Evolutionary conservation across 2,797 vertebrate genomes (phyloP), one percentile per base, ranked within the genome.

Genomic region (Alosa sapidissima): DNA sequence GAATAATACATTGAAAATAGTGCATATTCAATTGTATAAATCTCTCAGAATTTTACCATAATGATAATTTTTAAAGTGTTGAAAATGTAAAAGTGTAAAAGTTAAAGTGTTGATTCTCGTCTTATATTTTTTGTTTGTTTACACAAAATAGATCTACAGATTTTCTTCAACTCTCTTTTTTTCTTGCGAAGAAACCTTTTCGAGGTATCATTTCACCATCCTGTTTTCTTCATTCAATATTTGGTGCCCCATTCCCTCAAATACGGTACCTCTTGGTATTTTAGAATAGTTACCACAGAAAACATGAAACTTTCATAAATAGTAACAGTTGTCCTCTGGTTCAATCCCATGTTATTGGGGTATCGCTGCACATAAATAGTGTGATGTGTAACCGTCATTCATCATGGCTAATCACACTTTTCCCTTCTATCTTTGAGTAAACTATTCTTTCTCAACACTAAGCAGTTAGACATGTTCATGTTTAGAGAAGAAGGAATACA

Each of bases 391-490:
- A 6, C 36, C 33, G 8, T 75, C 68, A 45, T 75, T 78, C 41
- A 78, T 47, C 72, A 78, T 78, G 1, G 16, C 41, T 62, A 78
- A 45, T 78, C 14, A 36, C 41, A 16, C 4, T 19, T 75, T 36
- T 68, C 33, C 62, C 28, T 5, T 36, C 68, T 47, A 10, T 78
- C 14, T 78, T 78, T 45, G 72, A 21, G 6, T 2, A 78, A 9
- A 47, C 36, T 8, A 47, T 47, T 19, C 72, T 47, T 78, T 47
- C 36, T 78, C 41, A 6, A 78, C 41, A 47, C 72, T 21, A 3
- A 75, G 68, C 68, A 75, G 68, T 7, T 36, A 41, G 36, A 16
- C 72, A 78, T 47, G 16, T 78, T 78, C 72, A 78, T 78, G 72
- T 78, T 78, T 78, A 75, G 16, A 21, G 16, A 45, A 47, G 1